Base-by-base conservation (phyloP, 2,888 invertebrate genomes). In the Platerodrilus igneus region DNA sequence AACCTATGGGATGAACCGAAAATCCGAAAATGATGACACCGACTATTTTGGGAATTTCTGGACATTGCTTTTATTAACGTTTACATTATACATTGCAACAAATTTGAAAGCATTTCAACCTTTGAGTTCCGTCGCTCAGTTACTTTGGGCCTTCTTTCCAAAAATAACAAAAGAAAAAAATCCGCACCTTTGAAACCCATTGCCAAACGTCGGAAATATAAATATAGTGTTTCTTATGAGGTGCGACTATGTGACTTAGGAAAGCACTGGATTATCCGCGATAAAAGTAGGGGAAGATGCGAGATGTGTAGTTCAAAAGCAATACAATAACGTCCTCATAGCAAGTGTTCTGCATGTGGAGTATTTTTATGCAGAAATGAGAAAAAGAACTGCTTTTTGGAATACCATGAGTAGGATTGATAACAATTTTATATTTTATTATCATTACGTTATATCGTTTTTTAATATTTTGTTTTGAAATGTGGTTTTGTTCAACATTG, bases 371-470 rank as follows among this genome's bases (percentile, higher is more conserved):
- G 35, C 20, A 27, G 16, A 13, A 37, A 37, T 37, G 19, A 20
- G 10, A 13, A 27, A 17, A 37, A 37, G 29, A 37, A 37, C 13
- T 35, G 37, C 22, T 37, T 37, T 13, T 6, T 28, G 11, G 37
- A 37, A 21, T 37, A 37, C 11, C 37, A 37, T 28, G 37, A 28
- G 13, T 20, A 21, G 20, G 23, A n/a, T n/a, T n/a, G n/a, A n/a
- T n/a, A n/a, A 25, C 16, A 17, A 23, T 32, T 32, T 19, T 3
- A 20, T 15, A 19, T 11, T 20, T 32, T 21, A 15, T 20, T 19
- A 3, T 20, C 22, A n/a, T 20, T 30, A 8, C 20, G 21, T 14
- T 15, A 15, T 28, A 26, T 5, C 13, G 26, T 18, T 31, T 31
- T 19, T 31, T 20, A 3, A n/a, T n/a, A n/a, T n/a, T n/a, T n/a